Conservation (phyloP, 2,113 vertebrate genomes). For the Megatriorchis doriae region DNA sequence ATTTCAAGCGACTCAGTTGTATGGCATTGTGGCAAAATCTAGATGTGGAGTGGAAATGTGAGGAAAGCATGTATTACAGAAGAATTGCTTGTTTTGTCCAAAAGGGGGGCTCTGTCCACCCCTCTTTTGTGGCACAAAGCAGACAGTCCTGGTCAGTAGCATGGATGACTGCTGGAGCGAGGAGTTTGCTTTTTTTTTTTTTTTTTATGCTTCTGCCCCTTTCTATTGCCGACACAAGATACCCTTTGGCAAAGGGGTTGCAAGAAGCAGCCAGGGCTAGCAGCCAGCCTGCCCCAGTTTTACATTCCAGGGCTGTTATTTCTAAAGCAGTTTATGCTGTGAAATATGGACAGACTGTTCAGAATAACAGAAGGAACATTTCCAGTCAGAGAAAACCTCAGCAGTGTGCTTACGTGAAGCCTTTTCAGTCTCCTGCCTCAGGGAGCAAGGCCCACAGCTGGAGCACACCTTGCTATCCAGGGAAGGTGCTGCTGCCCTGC, state of each 20-base stretch:
- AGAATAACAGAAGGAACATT: slow-evolving; percentile 33
- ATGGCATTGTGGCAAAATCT: not conserved
- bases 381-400: slow-evolving; percentile 8
- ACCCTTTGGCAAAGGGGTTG: slow-evolving; percentile 3
- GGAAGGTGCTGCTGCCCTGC: not conserved
- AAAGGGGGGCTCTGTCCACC: not conserved
- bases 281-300: slow-evolving; percentile 15
- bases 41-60: not conserved
- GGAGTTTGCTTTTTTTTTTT: not conserved
- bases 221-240: not conserved
- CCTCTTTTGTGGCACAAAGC: not conserved
- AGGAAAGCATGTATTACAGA: not conserved
- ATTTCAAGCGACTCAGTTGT: not conserved
- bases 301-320: slow-evolving; percentile 47
- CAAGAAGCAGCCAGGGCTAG: not conserved
- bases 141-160: not conserved
- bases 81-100: not conserved
- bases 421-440: not conserved
- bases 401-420: not conserved
- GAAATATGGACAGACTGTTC: slow-evolving; percentile 49
- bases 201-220: not conserved
- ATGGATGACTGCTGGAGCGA: not conserved
- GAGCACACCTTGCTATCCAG: not conserved
- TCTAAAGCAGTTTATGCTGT: slow-evolving; percentile 8
- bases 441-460: rapidly evolving